Base-by-base conservation (phyloP, 92 coral and sea anemone genomes). In the Montipora capitata region DNA sequence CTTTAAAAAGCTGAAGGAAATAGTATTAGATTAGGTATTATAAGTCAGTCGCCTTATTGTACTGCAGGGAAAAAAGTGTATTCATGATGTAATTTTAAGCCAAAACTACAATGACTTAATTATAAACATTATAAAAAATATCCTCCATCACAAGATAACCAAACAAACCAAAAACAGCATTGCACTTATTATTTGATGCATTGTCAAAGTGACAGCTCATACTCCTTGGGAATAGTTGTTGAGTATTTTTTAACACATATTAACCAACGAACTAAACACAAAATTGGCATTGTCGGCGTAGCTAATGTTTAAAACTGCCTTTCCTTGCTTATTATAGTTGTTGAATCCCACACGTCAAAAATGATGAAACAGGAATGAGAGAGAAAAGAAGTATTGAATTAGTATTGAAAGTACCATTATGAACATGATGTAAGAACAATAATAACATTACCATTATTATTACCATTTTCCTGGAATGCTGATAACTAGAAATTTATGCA, bases 121-220 rank as follows among this genome's bases (percentile, higher is more conserved):
- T n/a, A n/a, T n/a, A n/a, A n/a, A 82, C 68, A 13, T 82, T 70
- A n/a, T 48, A 14, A 68, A 82, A 82, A 5, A 82, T 70, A 0
- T 49, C 52, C 27, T 70, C 65, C 6, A 40, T 48, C 3, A 82
- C 78, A 8, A 82, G 78, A 41, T 82, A 82, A 1, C 39, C 79
- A 27, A 69, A 69, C 16, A 82, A 70, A 5, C 66, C 68, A 42
- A 82, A 17, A 14, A 78, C 63, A 43, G 7, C 18, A 12, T 69
- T 69, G n/a, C 87, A 82, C 18, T 82, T 82, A 49, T 68, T 82
- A 68, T 79, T 79, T 10, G 40, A 40, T 2, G 87, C 78, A 82
- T 82, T 82, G 61, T 82, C 87, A 48, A 82, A 82, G n/a, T 82
- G 87, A 16, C 17, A 14, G 58, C 87, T 82, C 16, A 82, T 44